Percentiles rank a stretch among this genome's conserved stretches.
These are phyloP conservation scores for Sebastes variabilis DNA, from an alignment of 2,797 vertebrate genomes.

Conservation along the genomic window DNA sequence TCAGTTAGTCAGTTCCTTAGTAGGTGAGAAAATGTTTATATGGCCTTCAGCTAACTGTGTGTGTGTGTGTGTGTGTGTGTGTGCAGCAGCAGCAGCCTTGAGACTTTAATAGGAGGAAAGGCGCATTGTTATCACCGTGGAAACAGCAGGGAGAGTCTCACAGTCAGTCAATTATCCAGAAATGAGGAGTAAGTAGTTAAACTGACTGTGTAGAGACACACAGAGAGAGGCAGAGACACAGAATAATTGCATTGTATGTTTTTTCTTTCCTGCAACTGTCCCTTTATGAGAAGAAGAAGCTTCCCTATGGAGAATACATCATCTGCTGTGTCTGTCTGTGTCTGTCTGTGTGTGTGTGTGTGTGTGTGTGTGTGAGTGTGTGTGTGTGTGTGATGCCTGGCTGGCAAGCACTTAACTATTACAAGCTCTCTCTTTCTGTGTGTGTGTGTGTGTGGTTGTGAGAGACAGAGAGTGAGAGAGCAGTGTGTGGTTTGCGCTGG, in stretches of 20 bases:
- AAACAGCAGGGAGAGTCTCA: slow-evolving; percentile 27
- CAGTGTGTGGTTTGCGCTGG: slow-evolving; percentile 65
- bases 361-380: slow-evolving; percentile 29
- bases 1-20: not conserved
- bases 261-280: slow-evolving; percentile 13
- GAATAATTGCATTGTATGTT: not conserved
- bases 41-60: not conserved
- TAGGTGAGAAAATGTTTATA: not conserved
- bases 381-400: slow-evolving; percentile 34
- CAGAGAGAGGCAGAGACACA: not conserved
- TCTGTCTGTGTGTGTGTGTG: slow-evolving; percentile 11
- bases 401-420: slow-evolving; percentile 56
- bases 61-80: not conserved
- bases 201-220: not conserved
- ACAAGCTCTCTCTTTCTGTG: slow-evolving; percentile 6
- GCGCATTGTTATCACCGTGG: slow-evolving; percentile 51
- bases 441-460: slow-evolving; percentile 6
- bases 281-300: slow-evolving; percentile 33
- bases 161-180: slow-evolving; percentile 16
- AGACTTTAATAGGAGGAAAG: slow-evolving; percentile 54
- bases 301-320: slow-evolving; percentile 48
- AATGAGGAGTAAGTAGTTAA: slow-evolving; percentile 3
- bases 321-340: slow-evolving; percentile 9
- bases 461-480: slow-evolving; percentile 36
- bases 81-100: slow-evolving; percentile 13